A percentile compares a stretch with the other conserved stretches of the same genome.
phyloP scores from a whole-genome alignment of 2,113 vertebrate species.

The Cyprinodon brontotheroides region DNA sequence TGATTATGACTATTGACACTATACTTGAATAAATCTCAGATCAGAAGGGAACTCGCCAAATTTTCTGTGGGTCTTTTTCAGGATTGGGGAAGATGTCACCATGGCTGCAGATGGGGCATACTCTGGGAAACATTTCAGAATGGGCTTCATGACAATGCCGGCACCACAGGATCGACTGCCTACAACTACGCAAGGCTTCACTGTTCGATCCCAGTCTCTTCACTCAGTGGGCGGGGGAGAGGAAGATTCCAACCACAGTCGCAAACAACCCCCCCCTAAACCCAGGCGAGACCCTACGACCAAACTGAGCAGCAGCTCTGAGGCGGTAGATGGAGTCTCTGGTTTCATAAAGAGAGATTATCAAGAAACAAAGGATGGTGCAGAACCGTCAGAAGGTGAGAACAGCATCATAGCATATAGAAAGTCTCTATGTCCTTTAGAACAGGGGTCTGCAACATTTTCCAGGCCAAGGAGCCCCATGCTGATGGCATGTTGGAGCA shows the following conservation, averaged over 20 bases:
- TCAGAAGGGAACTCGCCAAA: background rate
- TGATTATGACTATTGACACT: too few species aligned
- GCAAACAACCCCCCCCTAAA: conserved; percentile 94
- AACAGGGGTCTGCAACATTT: background rate
- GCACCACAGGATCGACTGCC: conserved; percentile 92
- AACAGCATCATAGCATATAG: background rate
- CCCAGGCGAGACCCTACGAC: conserved; percentile 94
- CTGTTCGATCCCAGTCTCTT: conserved; percentile 95
- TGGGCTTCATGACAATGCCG: conserved; percentile 98
- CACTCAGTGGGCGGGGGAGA: conserved; percentile 92
- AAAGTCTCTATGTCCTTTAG: background rate
- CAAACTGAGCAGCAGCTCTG: conserved; percentile 94
- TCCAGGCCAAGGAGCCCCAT: too few species aligned
- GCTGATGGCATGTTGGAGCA: too few species aligned
- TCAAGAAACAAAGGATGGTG: conserved; percentile 35
- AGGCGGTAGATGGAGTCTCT: conserved; percentile 84
- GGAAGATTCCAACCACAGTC: conserved; percentile 84
- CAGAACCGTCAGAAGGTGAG: conserved; percentile 58
- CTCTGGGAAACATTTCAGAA: conserved; percentile 91
- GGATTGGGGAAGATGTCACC: conserved; percentile 90
- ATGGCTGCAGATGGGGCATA: conserved; percentile 86
- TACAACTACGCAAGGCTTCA: conserved; percentile 86
- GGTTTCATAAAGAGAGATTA: conserved; percentile 74
- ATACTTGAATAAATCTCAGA: background rate
- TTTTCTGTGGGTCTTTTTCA: conserved; percentile 62